Evolutionary conservation across 2,113 vertebrate species (phyloP), one percentile per base, ranked within the genome.

Genomic region (Pomatostomus ruficeps): DNA sequence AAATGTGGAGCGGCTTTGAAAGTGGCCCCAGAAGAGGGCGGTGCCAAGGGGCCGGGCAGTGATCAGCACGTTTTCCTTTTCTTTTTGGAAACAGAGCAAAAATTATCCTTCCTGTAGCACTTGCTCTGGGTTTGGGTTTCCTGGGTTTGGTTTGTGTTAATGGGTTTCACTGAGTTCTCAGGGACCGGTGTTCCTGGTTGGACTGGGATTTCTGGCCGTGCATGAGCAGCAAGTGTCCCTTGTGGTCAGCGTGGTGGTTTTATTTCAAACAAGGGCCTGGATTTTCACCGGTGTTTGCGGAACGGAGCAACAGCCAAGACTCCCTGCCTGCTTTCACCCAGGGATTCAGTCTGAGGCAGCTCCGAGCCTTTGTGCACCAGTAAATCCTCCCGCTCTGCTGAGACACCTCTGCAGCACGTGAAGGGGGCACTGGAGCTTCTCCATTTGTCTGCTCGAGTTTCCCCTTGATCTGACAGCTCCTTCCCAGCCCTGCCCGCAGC

Each of bases 171-270:
- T 2, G 23, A 26, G 33, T 5, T 46, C 33, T 49, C 10, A 2
- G 29, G 33, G 49, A 2, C 28, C 5, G 42, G 22, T 12, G 4
- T 25, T 87, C 26, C 55, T 46, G 31, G 20, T 3, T 11, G 43
- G 23, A 2, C 59, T 22, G 23, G 40, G 31, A 7, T 58, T 43
- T 35, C 45, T 76, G 72, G 22, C 3, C 0, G 9, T 19, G 88
- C 35, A 17, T 1, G 12, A 4, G 14, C 6, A 48, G 38, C 54
- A 2, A 1, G 0, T 7, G 2, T 36, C 33, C 42, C 20, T 20
- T 2, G 3, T 15, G 52, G 67, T 13, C 29, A 2, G 10, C 8
- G 0, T 18, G 0, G 0, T 5, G 26, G 9, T 54, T 74, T 23
- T 36, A 15, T 28, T 52, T 28, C 26, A 23, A 35, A 21, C 63